Evolutionary conservation across 2,797 vertebrate genomes (phyloP).

Genomic region (Pangasius krempfi): DNA sequence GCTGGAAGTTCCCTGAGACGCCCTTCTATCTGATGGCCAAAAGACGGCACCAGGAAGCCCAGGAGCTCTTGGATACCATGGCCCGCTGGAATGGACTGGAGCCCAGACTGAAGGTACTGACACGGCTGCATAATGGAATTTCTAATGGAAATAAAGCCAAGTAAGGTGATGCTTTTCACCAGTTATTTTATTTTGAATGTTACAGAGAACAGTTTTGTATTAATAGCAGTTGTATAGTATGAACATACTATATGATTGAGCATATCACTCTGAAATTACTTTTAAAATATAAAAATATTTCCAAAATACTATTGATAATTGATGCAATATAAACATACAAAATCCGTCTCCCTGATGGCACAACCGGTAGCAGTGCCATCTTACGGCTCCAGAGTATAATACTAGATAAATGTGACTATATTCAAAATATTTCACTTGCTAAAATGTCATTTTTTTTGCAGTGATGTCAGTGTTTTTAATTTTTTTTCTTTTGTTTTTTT

Average conservation of each 20-base stretch:
- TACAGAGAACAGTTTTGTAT: neutral
- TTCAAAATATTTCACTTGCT: neutral
- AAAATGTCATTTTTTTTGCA: neutral
- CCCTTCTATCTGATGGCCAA: constrained; percentile 91
- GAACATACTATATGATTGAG: neutral
- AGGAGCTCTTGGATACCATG: constrained; percentile 82
- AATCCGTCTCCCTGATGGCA: neutral
- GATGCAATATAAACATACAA: neutral
- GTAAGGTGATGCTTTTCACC: neutral
- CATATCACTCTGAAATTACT: neutral
- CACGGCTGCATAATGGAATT: neutral
- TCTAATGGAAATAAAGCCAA: neutral
- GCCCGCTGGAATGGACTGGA: constrained; percentile 81
- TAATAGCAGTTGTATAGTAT: neutral
- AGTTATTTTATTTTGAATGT: neutral
- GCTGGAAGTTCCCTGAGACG: constrained; percentile 93
- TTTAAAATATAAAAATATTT: neutral
- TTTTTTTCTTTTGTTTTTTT: too few relatives aligned
- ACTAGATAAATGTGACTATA: neutral
- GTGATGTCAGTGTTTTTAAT: neutral
- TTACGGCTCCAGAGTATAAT: too few relatives aligned
- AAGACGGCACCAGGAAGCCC: constrained; percentile 79
- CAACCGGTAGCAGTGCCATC: neutral
- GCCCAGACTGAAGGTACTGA: constrained; percentile 71
- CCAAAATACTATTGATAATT: neutral